A percentile compares a stretch with the other conserved stretches of the same genome.
These are phyloP conservation scores for Sturnus vulgaris DNA, from an alignment of 2,113 vertebrate species.

Conservation along the genomic window DNA sequence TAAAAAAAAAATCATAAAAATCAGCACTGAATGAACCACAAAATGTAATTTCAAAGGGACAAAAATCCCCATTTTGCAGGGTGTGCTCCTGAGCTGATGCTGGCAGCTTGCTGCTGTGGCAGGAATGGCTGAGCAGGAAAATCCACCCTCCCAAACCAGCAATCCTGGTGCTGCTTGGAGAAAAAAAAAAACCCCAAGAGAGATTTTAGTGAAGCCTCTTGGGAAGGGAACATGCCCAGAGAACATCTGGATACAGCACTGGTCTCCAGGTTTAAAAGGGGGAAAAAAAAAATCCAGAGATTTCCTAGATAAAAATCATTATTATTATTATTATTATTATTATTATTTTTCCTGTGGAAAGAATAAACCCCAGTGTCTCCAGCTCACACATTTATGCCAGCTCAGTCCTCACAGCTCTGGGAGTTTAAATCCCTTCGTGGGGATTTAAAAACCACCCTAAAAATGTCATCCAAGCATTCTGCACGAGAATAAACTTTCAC, in stretches of 20 bases:
- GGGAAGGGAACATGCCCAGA: not conserved
- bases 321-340: not conserved
- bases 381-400: not conserved
- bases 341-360: not conserved
- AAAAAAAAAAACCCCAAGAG: not conserved
- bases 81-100: not conserved
- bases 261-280: not conserved
- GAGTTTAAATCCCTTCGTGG: not conserved
- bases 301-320: not conserved
- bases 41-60: not conserved
- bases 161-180: not conserved
- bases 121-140: not conserved
- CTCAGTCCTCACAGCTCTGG: not conserved
- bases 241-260: not conserved
- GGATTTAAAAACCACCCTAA: not conserved
- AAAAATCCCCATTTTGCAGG: not conserved
- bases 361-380: not conserved
- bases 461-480: not conserved
- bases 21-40: not conserved
- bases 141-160: not conserved
- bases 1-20: not conserved
- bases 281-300: not conserved
- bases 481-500: not conserved
- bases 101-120: not conserved
- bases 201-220: not conserved